Conservation (phyloP, 2,113 vertebrate species). For the Bambusicola thoracicus region DNA sequence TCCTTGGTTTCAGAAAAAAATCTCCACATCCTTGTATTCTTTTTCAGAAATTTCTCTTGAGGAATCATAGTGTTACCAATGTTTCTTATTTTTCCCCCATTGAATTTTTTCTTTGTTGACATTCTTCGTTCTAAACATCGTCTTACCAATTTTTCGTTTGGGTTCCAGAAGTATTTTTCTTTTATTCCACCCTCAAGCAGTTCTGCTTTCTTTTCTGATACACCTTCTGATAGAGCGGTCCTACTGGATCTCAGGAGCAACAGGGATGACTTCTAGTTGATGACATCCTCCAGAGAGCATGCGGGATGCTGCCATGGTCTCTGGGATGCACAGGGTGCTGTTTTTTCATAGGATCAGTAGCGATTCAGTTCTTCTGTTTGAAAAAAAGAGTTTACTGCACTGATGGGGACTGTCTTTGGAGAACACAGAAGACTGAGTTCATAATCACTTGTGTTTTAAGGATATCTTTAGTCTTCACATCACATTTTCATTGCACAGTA, state of each 20-base stretch:
- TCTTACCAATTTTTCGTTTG: not conserved
- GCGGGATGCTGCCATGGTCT: not conserved
- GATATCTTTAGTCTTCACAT: not conserved
- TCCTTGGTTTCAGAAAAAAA: slow-evolving; percentile 6
- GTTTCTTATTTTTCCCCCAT: not conserved
- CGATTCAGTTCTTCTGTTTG: fast-evolving
- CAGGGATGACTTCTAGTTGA: not conserved
- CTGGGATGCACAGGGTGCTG: not conserved
- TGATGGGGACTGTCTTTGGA: not conserved
- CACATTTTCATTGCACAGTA: not conserved
- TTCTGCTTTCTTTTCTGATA: not conserved
- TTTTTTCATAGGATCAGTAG: not conserved
- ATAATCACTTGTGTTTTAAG: not conserved
- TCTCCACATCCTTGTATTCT: not conserved
- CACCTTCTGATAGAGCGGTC: not conserved
- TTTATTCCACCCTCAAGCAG: not conserved
- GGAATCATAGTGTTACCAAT: not conserved
- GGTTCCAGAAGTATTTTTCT: not conserved
- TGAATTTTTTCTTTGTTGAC: not conserved
- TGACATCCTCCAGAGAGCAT: not conserved
- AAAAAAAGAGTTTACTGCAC: not conserved
- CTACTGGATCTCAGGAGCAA: not conserved
- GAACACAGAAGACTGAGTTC: not conserved
- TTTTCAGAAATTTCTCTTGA: not conserved
- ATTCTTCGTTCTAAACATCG: not conserved